A percentile compares a stretch with the other conserved stretches of the same genome.
Conservation (phyloP, 2,888 invertebrate genomes). For the Sceliomorpha sp. region DNA sequence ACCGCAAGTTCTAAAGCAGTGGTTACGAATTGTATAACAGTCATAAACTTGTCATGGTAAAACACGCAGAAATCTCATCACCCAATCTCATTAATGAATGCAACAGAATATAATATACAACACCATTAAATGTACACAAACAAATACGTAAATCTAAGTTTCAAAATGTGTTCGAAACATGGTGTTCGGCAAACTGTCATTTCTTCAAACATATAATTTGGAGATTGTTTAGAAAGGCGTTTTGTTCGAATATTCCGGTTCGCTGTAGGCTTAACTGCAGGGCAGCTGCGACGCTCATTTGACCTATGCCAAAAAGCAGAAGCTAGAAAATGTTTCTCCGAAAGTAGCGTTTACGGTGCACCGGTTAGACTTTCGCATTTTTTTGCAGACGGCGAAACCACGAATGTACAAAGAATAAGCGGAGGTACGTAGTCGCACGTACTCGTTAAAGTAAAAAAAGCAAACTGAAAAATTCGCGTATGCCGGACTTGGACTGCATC, state of each 20-base stretch:
- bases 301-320: constrained; percentile 42
- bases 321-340: constrained; percentile 31
- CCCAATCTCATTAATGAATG: too few relatives aligned
- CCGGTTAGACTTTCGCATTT: constrained; percentile 57
- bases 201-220: too few relatives aligned
- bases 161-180: too few relatives aligned
- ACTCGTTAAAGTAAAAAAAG: constrained; percentile 29
- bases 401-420: constrained; percentile 68
- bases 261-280: constrained; percentile 46
- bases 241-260: constrained; percentile 40
- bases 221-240: too few relatives aligned
- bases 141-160: too few relatives aligned
- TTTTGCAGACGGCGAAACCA: constrained; percentile 68
- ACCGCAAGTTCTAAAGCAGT: too few relatives aligned
- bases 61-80: too few relatives aligned
- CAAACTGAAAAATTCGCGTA: constrained; percentile 30
- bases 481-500: constrained; percentile 17
- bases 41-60: too few relatives aligned
- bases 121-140: too few relatives aligned
- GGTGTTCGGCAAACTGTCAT: too few relatives aligned
- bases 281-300: constrained; percentile 24
- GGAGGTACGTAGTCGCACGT: constrained; percentile 28
- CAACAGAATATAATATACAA: too few relatives aligned
- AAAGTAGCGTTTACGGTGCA: constrained; percentile 34
- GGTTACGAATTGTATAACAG: constrained; percentile 77